Base-by-base conservation (phyloP, 2,797 vertebrate species). In the Chaenodraco wilsoni region DNA sequence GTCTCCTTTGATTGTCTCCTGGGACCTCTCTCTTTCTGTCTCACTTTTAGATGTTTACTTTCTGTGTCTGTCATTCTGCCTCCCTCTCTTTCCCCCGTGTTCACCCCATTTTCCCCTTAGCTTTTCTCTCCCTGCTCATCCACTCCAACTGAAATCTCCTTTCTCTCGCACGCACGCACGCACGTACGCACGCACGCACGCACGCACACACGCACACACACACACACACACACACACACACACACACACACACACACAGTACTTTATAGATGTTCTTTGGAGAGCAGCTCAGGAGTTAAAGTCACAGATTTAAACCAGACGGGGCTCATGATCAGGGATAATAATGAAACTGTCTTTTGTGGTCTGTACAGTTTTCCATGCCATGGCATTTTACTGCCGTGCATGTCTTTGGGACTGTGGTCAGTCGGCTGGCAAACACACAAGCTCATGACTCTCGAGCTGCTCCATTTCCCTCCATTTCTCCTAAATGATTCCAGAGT, bases 321-420 rank as follows among this genome's bases (percentile, higher is more conserved):
- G 48, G 41, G 17, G 74, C 69, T 78, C 52, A 74, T 86, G 89
- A 93, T 89, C 72, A 76, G 79, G 76, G 78, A 88, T 92, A 92
- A 91, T 93, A 84, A 87, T 83, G 71, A 88, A 89, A 77, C 79
- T 79, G 81, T 91, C 86, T 88, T 89, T 82, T 94, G 91, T 91
- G 93, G 92, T 91, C 62, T 41, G 69, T 78, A 52, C 62, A 85
- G 85, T 93, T 91, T 89, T 92, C 85, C 90, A 83, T 90, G 88
- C 81, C 74, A 67, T 90, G 71, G 85, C 75, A 73, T 92, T 93
- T 93, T 87, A 90, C 77, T 72, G 78, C 55, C 81, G 75, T 77
- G 81, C 84, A 85, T 92, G 90, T 85, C 90, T 93, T 83, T 83
- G 85, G 81, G 77, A 83, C 82, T 93, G 92, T 90, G 91, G 91